Conservation (phyloP, 1,140 invertebrate species). For the Uloborus diversus region DNA sequence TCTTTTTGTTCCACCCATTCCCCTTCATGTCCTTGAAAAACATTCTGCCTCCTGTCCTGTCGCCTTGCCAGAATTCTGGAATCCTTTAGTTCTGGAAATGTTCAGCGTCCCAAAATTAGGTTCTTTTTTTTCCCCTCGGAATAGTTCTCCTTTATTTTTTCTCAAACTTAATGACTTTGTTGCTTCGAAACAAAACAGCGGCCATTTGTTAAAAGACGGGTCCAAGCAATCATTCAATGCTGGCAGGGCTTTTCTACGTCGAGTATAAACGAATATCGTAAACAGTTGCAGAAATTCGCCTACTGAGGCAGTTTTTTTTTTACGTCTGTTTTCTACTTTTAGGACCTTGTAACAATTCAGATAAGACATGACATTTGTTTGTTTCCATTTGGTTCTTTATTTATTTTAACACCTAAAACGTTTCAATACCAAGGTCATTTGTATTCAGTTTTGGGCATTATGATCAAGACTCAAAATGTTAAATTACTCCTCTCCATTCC, state of each 20-base stretch:
- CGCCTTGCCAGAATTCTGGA: conserved; percentile 29
- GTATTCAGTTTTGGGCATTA: too few species aligned
- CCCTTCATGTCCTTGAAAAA: conserved; percentile 7
- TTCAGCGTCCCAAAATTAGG: conserved; percentile 34
- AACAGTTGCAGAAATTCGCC: too few species aligned
- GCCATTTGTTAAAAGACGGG: conserved; percentile 15
- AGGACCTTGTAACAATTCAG: too few species aligned
- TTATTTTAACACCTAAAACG: too few species aligned
- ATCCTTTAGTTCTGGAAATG: conserved; percentile 36
- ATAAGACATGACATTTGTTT: too few species aligned
- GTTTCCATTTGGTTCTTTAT: too few species aligned
- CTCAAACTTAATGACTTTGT: neutral
- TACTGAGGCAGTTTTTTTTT: too few species aligned
- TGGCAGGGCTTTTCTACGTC: neutral
- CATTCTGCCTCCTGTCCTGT: conserved; percentile 4
- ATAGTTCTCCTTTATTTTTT: neutral
- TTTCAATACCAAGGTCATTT: too few species aligned
- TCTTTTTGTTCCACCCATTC: neutral
- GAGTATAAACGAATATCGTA: too few species aligned
- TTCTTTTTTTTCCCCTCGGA: neutral
- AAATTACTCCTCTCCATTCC: too few species aligned
- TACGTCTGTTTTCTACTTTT: too few species aligned
- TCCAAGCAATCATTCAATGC: conserved; percentile 28
- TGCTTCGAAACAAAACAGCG: conserved; percentile 2
- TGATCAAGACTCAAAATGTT: too few species aligned